Base-by-base conservation (phyloP, 2,113 vertebrate genomes). In the Tautogolabrus adspersus region DNA sequence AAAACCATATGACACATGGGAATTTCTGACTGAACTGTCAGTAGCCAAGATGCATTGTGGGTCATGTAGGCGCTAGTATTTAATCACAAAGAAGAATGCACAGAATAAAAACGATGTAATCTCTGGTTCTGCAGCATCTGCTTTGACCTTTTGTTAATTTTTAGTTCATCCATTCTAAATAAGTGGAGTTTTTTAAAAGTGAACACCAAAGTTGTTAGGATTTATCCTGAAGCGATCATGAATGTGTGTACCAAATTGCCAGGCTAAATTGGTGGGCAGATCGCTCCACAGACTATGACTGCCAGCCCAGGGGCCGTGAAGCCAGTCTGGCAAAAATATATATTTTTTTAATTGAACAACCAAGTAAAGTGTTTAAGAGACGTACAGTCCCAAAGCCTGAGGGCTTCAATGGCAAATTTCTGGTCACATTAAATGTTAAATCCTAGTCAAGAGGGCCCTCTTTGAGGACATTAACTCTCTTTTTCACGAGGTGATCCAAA, bases 361-460 rank as follows among this genome's bases (percentile, higher is more conserved):
- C 44, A 49, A 26, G 26, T 67, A 8, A 8, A 68, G 22, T 44
- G 19, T 52, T 42, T 6, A 49, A 38, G 13, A 69, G 38, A 21
- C 10, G 23, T 30, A 19, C 46, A 19, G 64, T 6, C 16, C 10
- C 8, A 54, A 37, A 38, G 58, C 66, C 40, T 46, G 3, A 56
- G n/a, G 21, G 6, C 55, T 51, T n/a, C 8, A 4, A 59, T 44
- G 19, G 0, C 42, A 23, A 0, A 54, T 52, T 15, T 70, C 54
- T 38, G 21, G 8, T 42, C 72, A 61, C 46, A 23, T 57, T 37
- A 52, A 49, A 71, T 19, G n/a, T 61, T 38, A 58, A 54, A 62
- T 61, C 23, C 11, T 16, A 59, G 58, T n/a, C 23, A 10, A n/a
- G 21, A 18, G 46, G 30, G 5, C 1, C 10, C 23, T 13, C 26